phyloP scores from a whole-genome alignment of 2,888 invertebrate species.

The Epiblema foenella region DNA sequence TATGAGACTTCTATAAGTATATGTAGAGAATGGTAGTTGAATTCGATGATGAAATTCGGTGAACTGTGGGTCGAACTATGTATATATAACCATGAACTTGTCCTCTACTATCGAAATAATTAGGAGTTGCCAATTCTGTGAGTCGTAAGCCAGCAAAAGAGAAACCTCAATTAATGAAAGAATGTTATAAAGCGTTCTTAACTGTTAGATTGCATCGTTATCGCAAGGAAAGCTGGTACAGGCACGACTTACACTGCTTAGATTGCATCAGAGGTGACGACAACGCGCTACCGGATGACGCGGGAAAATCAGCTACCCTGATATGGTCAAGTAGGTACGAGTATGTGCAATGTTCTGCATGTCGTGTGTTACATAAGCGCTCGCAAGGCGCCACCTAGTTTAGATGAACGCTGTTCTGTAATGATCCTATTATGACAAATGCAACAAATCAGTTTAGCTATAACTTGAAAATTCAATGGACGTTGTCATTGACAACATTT shows the following conservation, averaged over 20 bases:
- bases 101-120: neutral
- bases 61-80: too few species aligned
- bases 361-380: constrained; percentile 57
- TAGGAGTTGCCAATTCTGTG: neutral
- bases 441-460: neutral
- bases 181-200: neutral
- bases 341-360: constrained; percentile 51
- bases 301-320: constrained; percentile 66
- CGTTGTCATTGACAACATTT: constrained; percentile 8
- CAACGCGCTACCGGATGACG: constrained; percentile 60
- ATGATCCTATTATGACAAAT: neutral
- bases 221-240: constrained; percentile 3
- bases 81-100: too few species aligned
- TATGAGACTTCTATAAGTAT: too few species aligned
- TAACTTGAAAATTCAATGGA: neutral
- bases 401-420: constrained; percentile 48
- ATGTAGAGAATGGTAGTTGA: too few species aligned
- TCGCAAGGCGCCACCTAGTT: constrained; percentile 58
- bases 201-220: neutral
- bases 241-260: constrained; percentile 9
- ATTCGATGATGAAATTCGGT: too few species aligned
- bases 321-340: constrained; percentile 63
- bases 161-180: neutral
- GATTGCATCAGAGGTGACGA: constrained; percentile 64
- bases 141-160: neutral